Evolutionary conservation across 2,113 vertebrate species (phyloP), one percentile per base, ranked within the genome.

Genomic region (Salminus brasiliensis): DNA sequence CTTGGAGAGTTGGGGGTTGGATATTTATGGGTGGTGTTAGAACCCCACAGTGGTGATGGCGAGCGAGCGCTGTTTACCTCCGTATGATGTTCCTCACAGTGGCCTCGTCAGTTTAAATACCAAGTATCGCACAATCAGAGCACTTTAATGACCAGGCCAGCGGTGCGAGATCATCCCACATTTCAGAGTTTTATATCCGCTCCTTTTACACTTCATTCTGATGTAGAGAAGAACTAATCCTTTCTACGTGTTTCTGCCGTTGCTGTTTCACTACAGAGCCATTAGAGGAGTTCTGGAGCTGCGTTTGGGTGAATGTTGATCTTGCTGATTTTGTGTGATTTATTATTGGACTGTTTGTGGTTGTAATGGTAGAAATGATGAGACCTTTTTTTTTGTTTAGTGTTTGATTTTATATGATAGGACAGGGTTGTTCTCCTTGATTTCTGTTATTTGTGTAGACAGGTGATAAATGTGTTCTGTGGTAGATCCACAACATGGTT

Each of bases 61-160:
- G n/a, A n/a, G n/a, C n/a, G 2, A 72, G 41, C 13, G 10, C 21
- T 59, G 55, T 29, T 59, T 16, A 53, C 29, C 49, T 53, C 32
- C 30, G 18, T n/a, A 30, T 53, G 32, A 25, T 57, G 27, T 43
- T n/a, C n/a, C n/a, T n/a, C n/a, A n/a, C n/a, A n/a, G n/a, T n/a
- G n/a, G n/a, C n/a, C n/a, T n/a, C n/a, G n/a, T n/a, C n/a, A n/a
- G 57, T 60, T 60, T 60, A 60, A 57, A 27, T 12, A 59, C 9
- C 9, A 13, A 30, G 32, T 72, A 83, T 76, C 43, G 84, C 34
- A 68, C 73, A 67, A 86, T 83, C 77, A 66, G 87, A 70, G 88
- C 88, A 90, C 91, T 91, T 92, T 88, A 90, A 76, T 55, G 45
- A 67, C 82, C n/a, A n/a, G n/a, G 71, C 62, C 63, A 82, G 76